Conservation (phyloP, 1,140 invertebrate species). For the Micrasema longulum region DNA sequence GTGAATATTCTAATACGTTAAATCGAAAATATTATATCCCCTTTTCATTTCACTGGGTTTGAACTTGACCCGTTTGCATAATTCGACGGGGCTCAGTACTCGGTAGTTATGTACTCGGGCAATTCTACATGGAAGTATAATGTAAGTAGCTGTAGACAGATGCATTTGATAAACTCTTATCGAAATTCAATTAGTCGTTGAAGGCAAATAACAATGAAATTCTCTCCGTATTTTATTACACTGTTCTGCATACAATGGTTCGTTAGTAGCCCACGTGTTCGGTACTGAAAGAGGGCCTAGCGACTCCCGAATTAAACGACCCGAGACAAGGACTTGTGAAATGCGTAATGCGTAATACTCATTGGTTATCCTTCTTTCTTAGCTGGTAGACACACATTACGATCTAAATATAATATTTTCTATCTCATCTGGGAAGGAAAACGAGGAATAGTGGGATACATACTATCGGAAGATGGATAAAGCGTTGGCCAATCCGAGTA, state of each 20-base stretch:
- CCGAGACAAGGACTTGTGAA: slow-evolving; percentile 7
- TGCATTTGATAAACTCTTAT: slow-evolving; percentile 16
- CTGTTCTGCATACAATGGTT: slow-evolving; percentile 36
- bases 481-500: no score
- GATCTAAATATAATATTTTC: no score
- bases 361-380: no score
- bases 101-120: no score
- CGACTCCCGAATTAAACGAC: slow-evolving; percentile 8
- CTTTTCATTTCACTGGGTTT: slow-evolving; percentile 6
- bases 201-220: slow-evolving; percentile 24
- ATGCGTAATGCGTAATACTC: no score
- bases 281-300: background rate
- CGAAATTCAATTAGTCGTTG: slow-evolving; percentile 12
- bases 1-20: no score
- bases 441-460: background rate
- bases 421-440: no score
- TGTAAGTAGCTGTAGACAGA: background rate
- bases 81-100: no score
- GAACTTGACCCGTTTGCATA: slow-evolving; percentile 24
- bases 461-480: no score
- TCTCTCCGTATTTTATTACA: slow-evolving; percentile 3
- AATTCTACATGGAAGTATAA: no score
- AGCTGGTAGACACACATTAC: no score
- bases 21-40: no score
- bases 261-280: slow-evolving; percentile 23